Conservation (phyloP, 2,888 invertebrate species). For the Anodontia alba region DNA sequence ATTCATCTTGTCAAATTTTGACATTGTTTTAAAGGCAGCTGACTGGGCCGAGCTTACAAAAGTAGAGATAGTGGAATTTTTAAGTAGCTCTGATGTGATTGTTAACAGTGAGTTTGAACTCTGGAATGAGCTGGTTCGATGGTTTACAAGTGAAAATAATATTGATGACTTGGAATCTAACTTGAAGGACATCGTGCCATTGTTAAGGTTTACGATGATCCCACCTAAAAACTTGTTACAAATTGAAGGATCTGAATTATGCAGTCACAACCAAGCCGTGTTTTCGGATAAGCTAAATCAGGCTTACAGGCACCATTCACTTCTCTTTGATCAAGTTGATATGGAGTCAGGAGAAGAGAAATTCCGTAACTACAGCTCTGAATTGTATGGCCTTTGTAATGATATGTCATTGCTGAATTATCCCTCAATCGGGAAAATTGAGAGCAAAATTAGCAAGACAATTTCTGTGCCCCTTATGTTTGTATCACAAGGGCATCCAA, state of each 20-base stretch:
- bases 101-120: conserved; percentile 74
- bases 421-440: conserved; percentile 70
- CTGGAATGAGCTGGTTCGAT: conserved; percentile 73
- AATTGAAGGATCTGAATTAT: conserved; percentile 73
- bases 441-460: conserved; percentile 69
- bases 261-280: conserved; percentile 51
- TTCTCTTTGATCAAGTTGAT: conserved; percentile 69
- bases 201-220: conserved; percentile 76
- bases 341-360: conserved; percentile 51
- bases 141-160: conserved; percentile 70
- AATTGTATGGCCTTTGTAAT: conserved; percentile 67
- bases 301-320: conserved; percentile 77
- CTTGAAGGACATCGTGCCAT: conserved; percentile 68
- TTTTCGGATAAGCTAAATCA: conserved; percentile 70
- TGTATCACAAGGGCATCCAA: conserved; percentile 46
- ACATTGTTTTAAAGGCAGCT: conserved; percentile 72
- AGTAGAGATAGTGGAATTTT: conserved; percentile 73
- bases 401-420: conserved; percentile 72
- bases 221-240: conserved; percentile 73
- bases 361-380: conserved; percentile 73
- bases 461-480: conserved; percentile 68
- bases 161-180: conserved; percentile 60
- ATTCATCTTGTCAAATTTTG: conserved; percentile 79
- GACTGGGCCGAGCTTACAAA: conserved; percentile 76
- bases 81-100: conserved; percentile 76